phyloP scores from a whole-genome alignment of 2,888 invertebrate genomes.

The Macrophya annulata region DNA sequence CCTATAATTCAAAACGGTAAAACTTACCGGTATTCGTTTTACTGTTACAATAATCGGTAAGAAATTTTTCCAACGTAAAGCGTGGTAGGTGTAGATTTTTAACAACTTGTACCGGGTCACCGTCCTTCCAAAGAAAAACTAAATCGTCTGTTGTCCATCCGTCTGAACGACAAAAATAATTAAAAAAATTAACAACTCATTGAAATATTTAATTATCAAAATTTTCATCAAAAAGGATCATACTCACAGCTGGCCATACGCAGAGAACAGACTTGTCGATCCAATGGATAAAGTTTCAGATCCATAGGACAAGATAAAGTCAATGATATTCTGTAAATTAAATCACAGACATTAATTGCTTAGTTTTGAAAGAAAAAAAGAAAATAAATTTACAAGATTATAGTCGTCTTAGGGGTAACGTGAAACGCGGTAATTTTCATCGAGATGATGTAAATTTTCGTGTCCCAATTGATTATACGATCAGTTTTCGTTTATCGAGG shows the following conservation, averaged over 20 bases:
- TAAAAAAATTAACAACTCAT: background rate
- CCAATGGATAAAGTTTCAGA: constrained; percentile 97
- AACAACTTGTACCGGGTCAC: constrained; percentile 97
- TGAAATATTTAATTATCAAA: background rate
- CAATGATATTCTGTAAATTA: constrained; percentile 90
- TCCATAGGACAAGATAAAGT: constrained; percentile 99
- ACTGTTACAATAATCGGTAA: constrained; percentile 97
- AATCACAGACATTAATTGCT: constrained; percentile 25
- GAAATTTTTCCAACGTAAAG: constrained; percentile 96
- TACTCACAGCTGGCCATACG: constrained; percentile 98
- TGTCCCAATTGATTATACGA: background rate
- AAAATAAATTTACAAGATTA: background rate
- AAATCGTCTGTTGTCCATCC: constrained; percentile 99
- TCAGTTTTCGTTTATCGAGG: background rate
- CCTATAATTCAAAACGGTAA: constrained; percentile 45
- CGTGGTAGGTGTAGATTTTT: constrained; percentile 96
- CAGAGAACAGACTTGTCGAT: constrained; percentile 96
- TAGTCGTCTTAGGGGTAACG: background rate
- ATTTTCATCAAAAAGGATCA: constrained; percentile 49
- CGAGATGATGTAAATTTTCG: constrained; percentile 7
- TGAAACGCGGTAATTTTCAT: background rate
- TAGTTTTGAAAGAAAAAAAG: constrained; percentile 42
- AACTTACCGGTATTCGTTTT: constrained; percentile 96
- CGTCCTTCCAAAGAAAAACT: constrained; percentile 97
- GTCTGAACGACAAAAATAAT: constrained; percentile 83